These are phyloP conservation scores for Phymatocera aterrima DNA, from an alignment of 2,888 invertebrate species.

Conservation along the genomic window DNA sequence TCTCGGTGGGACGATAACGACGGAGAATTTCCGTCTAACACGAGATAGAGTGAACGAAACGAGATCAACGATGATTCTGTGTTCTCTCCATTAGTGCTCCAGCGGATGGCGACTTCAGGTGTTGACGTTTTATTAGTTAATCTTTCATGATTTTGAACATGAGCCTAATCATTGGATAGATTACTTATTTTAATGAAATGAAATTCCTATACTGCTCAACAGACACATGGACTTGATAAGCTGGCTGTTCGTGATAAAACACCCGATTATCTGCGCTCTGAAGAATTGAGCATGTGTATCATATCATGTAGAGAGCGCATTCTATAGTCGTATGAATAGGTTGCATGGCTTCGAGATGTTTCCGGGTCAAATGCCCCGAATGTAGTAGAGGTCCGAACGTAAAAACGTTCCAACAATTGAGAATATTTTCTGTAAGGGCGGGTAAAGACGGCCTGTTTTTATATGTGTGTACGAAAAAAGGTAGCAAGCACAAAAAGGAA, in stretches of 20 bases:
- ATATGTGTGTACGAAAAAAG: background rate
- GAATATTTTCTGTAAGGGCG: background rate
- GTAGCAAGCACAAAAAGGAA: background rate
- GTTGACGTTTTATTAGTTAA: background rate
- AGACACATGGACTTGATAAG: background rate
- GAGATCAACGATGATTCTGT: background rate
- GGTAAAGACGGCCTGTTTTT: background rate
- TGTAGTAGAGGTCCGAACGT: background rate
- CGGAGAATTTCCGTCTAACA: background rate
- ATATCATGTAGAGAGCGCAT: background rate
- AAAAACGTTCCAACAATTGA: background rate
- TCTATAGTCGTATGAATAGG: background rate
- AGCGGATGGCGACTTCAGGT: background rate
- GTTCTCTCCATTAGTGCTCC: background rate
- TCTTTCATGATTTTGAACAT: background rate
- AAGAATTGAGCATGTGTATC: background rate
- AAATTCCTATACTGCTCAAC: background rate
- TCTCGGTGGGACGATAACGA: background rate
- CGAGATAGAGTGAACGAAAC: background rate
- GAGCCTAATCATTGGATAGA: no score
- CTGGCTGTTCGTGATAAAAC: background rate
- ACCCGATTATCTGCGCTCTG: background rate
- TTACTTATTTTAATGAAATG: no score
- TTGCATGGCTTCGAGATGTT: background rate
- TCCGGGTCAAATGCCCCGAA: background rate